phyloP scores from a whole-genome alignment of 2,888 invertebrate genomes.

The Eugnorisma glareosa region DNA sequence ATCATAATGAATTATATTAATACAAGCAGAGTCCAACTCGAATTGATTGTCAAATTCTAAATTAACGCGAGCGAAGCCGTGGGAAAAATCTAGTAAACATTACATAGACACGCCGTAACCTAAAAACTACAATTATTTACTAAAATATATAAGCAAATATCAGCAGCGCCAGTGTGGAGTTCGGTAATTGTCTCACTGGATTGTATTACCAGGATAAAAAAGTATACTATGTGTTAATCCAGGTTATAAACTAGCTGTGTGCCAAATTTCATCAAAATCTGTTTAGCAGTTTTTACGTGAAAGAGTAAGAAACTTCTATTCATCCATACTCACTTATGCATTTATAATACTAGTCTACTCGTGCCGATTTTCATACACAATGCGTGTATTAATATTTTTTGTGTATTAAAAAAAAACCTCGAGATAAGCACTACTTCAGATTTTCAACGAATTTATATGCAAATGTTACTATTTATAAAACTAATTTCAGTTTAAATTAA shows the following conservation, averaged over 20 bases:
- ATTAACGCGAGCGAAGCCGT: too few species aligned
- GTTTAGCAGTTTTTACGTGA: neutral
- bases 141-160: too few species aligned
- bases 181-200: too few species aligned
- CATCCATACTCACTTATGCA: neutral
- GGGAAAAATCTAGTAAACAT: too few species aligned
- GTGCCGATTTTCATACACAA: constrained; percentile 5
- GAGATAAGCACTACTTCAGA: constrained; percentile 1
- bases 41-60: too few species aligned
- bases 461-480: constrained; percentile 2
- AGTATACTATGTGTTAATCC: neutral
- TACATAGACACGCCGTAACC: neutral
- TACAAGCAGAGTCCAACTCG: too few species aligned
- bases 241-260: neutral
- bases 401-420: neutral
- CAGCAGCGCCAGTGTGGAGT: too few species aligned
- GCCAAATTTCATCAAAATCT: neutral
- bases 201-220: neutral
- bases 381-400: constrained; percentile 15
- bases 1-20: too few species aligned
- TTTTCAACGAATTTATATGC: constrained; percentile 11
- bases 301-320: neutral
- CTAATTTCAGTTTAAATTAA: constrained; percentile 1
- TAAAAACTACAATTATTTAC: neutral
- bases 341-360: neutral